Evolutionary conservation across 2,113 vertebrate genomes (phyloP), one percentile per base, ranked within the genome.

Genomic region (Strigops habroptila): DNA sequence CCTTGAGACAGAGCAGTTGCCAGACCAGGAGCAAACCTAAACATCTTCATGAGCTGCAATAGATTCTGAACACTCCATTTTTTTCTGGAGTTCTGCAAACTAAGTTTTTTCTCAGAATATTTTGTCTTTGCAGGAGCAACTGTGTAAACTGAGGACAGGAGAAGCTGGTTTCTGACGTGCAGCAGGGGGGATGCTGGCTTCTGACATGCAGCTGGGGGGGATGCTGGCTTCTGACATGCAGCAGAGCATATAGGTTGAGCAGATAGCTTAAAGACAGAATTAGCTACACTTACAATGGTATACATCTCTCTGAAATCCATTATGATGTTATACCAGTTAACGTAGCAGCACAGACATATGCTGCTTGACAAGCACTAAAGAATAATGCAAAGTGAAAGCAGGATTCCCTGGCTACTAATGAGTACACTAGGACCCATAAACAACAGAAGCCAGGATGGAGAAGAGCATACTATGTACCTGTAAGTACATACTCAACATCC

Each of bases 261-360:
- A 82, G n/a, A 7, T 9, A 73, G 69, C 35, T 35, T 18, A 39
- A 25, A 81, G 57, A 31, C 55, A 73, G 39, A 48, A 49, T 70
- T 24, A 41, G 60, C 33, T 69, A 37, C 22, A 3, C 7, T 75
- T 75, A 8, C 1, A 52, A 21, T 12, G 28, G 19, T 24, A 43
- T 23, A n/a, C 12, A 18, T 5, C 24, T 43, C 69, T 65, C 51
- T 88, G 41, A 86, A 86, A 77, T 39, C 31, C 41, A 21, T 28
- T 35, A 12, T 0, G 0, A 2, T 28, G 27, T 48, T 23, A n/a
- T 1, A 82, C 7, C 49, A 48, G 63, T 31, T 57, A 81, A 78
- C 2, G 2, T 12, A 68, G 86, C 35, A 88, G 39, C 41, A 79
- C 91, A 83, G n/a, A 59, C 52, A 57, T 18, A 25, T 10, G 25